Evolutionary conservation across 2,888 invertebrate genomes (phyloP), one percentile per base, ranked within the genome.

Genomic region (Drosophila flavopinicola): DNA sequence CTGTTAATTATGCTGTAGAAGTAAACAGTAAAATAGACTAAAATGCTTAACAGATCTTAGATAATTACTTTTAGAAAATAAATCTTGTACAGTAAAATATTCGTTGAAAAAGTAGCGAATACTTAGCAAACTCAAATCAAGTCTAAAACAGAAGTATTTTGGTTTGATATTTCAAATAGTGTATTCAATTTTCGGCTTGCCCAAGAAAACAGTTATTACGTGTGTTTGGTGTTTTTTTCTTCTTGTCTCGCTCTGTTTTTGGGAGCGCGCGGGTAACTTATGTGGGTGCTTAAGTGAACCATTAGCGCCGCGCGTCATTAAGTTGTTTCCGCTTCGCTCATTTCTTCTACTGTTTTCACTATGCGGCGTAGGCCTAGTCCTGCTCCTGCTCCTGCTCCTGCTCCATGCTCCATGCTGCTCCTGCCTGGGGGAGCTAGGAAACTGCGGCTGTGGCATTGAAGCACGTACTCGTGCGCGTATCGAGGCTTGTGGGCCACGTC

Each of bases 251-350:
- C 29, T 58, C 49, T 51, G 60, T 70, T 79, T 83, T 70, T 54
- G 58, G 72, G 35, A 35, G 72, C 45, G 54, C 25, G 56, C 64
- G 65, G 60, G 67, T 60, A 74, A 86, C 86, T 84, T 84, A 86
- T 84, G 84, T 80, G 83, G 86, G 83, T 87, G 78, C 83, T 87
- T 87, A 87, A 86, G 86, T 87, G 86, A 86, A 85, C 88, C 85
- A 86, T 86, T 86, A 86, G 86, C 86, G 86, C 83, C 80, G 78
- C 78, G 86, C 85, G 86, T 83, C 83, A 85, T 86, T 87, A 86
- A 86, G 87, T 87, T 87, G 87, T 86, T 87, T 87, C 85, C 80
- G 86, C 85, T 79, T 86, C 80, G 86, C 84, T 70, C 82, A 82
- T 75, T 84, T 84, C 79, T 78, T 73, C 59, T 54, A 66, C 85